Evolutionary conservation across 2,113 vertebrate species (phyloP), one percentile per base, ranked within the genome.

Genomic region (Fregetta grallaria): DNA sequence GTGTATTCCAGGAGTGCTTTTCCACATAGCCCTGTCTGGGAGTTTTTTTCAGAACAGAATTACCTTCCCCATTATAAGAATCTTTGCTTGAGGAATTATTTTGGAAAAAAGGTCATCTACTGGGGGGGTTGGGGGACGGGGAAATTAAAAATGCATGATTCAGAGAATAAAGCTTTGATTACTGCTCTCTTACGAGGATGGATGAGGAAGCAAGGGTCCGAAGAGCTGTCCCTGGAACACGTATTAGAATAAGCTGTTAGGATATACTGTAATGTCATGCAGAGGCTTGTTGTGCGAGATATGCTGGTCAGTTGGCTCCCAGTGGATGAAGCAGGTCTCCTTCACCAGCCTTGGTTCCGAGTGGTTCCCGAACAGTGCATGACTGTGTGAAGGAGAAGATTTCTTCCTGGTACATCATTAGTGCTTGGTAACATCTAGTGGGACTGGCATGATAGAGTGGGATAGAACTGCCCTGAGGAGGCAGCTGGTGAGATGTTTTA

Each of bases 131-230:
- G n/a, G n/a, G 38, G 38, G 38, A 10, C 38, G 10, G 38, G 38
- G 38, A 38, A 38, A 38, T 38, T 38, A 19, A n/a, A 30, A 47
- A 32, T n/a, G 21, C 25, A 70, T 50, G 86, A 74, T 88, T 94
- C 75, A 42, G 83, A 91, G 67, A 86, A 58, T 71, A 83, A 91
- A 80, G 79, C 68, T 96, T 92, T 92, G 86, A 95, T 94, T 93
- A 40, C n/a, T 74, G 42, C 55, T 92, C 47, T 90, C 55, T 88
- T 77, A 84, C 63, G 59, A 90, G 67, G 50, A 66, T 50, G 55
- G n/a, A 80, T 71, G 72, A 92, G 47, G 63, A 88, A 90, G 75
- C 30, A 83, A 71, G 1, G 11, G 79, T 91, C 79, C 72, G 91
- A 73, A 90, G 63, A 91, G 55, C 63, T 80, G 79, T 92, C 74